phyloP scores from a whole-genome alignment of 1,140 invertebrate genomes.

The Nasonia longicornis region DNA sequence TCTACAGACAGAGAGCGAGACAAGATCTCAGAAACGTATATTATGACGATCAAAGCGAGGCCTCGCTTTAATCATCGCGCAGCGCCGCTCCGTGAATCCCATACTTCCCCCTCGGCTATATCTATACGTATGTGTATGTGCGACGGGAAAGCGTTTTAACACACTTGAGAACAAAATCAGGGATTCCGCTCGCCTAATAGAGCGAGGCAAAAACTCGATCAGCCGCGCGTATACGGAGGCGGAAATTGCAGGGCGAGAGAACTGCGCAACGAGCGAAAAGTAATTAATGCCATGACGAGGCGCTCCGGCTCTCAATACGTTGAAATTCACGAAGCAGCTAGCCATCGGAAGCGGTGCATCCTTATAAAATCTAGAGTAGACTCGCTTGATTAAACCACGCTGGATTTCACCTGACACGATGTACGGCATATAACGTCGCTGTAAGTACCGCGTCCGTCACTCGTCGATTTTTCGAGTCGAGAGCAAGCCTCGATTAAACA shows the following conservation, averaged over 20 bases:
- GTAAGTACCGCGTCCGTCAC: neutral
- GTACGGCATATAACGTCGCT: neutral
- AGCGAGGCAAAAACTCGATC: neutral
- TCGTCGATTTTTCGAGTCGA: neutral
- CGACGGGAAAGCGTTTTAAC: neutral
- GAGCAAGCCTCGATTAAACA: neutral
- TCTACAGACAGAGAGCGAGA: neutral
- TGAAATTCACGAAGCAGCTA: slow-evolving; percentile 14
- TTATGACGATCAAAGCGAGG: slow-evolving; percentile 16
- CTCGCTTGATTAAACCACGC: too few species aligned
- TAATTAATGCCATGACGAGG: slow-evolving; percentile 38
- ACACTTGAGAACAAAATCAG: neutral
- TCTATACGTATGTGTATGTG: neutral
- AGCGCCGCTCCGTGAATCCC: neutral
- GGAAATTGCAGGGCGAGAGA: neutral
- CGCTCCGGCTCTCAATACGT: neutral
- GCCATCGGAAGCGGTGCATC: too few species aligned
- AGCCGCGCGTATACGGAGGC: neutral
- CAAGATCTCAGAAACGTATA: slow-evolving; percentile 17
- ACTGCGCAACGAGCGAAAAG: neutral
- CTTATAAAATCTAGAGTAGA: neutral
- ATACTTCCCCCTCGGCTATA: neutral
- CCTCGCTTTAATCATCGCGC: slow-evolving; percentile 43
- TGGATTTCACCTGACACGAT: neutral
- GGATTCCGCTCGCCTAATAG: neutral